These are phyloP conservation scores for Phymorhynchus buccinoides DNA, from an alignment of 1,140 invertebrate species.

Conservation along the genomic window DNA sequence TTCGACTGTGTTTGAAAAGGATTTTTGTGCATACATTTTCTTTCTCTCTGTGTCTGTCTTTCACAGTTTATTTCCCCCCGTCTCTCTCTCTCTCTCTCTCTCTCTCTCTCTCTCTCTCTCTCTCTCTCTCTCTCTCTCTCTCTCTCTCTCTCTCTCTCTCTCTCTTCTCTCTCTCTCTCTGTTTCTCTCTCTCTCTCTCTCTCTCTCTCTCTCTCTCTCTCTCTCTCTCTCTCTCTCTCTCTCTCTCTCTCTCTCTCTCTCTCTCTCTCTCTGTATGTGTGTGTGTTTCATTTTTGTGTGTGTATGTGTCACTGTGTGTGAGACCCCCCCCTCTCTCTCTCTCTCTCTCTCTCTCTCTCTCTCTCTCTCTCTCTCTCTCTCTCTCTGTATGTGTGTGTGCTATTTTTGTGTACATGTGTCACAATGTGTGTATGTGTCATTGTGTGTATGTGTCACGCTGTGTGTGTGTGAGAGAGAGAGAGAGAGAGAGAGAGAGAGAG, in stretches of 20 bases:
- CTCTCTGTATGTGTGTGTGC: not conserved
- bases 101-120: no score
- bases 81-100: no score
- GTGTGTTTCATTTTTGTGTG: not conserved
- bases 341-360: not conserved
- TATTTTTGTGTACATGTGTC: not conserved
- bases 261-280: not conserved
- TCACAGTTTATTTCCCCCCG: no score
- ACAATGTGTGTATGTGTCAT: not conserved
- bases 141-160: no score
- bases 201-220: not conserved
- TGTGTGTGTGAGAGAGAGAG: not conserved
- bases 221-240: no score
- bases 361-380: not conserved
- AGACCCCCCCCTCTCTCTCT: not conserved
- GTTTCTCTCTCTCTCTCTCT: not conserved
- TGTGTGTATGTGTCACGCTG: not conserved
- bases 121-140: no score
- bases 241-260: not conserved
- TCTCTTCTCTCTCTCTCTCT: not conserved
- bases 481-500: no score
- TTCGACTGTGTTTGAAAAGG: no score
- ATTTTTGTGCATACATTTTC: no score
- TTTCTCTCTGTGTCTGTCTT: no score
- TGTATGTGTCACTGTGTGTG: not conserved